A percentile compares a stretch with the other conserved stretches of the same genome.
Evolutionary conservation across 2,797 vertebrate species (phyloP).

Genomic region (Danio albolineatus): DNA sequence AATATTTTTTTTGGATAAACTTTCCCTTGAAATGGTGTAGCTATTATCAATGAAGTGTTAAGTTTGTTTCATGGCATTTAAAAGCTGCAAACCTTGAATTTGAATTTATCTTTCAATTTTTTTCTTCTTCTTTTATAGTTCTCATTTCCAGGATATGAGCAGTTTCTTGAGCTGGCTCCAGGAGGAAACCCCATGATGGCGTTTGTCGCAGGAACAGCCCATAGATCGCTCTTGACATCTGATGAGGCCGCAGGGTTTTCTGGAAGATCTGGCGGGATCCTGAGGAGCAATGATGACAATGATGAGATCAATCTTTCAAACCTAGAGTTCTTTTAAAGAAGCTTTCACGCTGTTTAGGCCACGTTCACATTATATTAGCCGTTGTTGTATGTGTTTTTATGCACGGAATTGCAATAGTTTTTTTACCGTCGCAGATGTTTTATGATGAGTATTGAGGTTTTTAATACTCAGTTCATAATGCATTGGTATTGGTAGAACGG

Average conservation of each 20-base stretch:
- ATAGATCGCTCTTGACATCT: conserved; percentile 30
- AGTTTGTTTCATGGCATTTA: too few species aligned
- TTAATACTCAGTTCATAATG: not conserved
- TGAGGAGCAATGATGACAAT: conserved; percentile 25
- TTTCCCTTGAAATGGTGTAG: too few species aligned
- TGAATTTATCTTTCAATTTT: too few species aligned
- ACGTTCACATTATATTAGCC: not conserved
- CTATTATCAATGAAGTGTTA: too few species aligned
- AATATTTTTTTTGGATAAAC: too few species aligned
- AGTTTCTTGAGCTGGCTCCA: conserved; percentile 55
- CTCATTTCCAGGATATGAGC: conserved; percentile 40
- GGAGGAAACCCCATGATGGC: conserved; percentile 66
- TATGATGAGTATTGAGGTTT: not conserved
- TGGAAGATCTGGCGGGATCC: conserved; percentile 34
- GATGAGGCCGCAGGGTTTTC: conserved; percentile 39
- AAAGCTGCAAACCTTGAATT: too few species aligned
- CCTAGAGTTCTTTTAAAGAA: not conserved
- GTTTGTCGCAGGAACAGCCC: conserved; percentile 60
- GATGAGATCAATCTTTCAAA: conserved; percentile 18
- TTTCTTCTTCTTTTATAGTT: conserved; percentile 29
- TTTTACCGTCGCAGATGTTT: not conserved
- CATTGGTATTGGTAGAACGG: not conserved
- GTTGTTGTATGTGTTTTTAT: not conserved
- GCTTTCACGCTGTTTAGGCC: not conserved
- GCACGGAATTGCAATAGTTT: not conserved